phyloP scores from a whole-genome alignment of 2,888 invertebrate species.

The Pegoplata infirma region DNA sequence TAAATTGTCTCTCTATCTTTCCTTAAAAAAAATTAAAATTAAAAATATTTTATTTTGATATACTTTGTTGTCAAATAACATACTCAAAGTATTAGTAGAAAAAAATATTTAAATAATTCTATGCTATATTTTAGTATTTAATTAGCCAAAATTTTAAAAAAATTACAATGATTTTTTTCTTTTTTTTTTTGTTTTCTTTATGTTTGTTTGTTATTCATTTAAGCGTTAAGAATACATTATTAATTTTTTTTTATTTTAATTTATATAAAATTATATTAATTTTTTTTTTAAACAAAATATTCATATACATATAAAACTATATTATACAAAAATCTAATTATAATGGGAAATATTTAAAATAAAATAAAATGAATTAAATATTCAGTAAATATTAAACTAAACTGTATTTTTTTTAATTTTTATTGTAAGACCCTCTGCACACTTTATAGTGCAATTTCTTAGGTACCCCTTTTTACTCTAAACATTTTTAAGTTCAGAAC shows the following conservation, averaged over 20 bases:
- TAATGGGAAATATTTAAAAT: constrained; percentile 50
- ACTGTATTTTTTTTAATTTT: not conserved
- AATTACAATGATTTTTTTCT: too few species aligned
- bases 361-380: constrained; percentile 46
- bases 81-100: constrained; percentile 59
- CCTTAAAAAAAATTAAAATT: too few species aligned
- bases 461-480: too few species aligned
- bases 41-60: too few species aligned
- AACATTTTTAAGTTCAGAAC: too few species aligned
- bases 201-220: constrained; percentile 40
- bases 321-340: constrained; percentile 49
- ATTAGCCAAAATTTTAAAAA: constrained; percentile 60
- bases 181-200: constrained; percentile 37
- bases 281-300: constrained; percentile 44
- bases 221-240: constrained; percentile 32
- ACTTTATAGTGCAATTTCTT: too few species aligned
- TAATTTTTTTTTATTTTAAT: constrained; percentile 25
- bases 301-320: constrained; percentile 29
- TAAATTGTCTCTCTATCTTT: not conserved
- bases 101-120: constrained; percentile 44
- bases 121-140: constrained; percentile 53
- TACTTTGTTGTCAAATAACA: constrained; percentile 45
- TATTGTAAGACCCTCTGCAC: too few species aligned
- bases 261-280: constrained; percentile 58
- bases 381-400: not conserved